These are phyloP conservation scores for Notodonta ziczac DNA, from an alignment of 2,888 invertebrate genomes.

Conservation along the genomic window DNA sequence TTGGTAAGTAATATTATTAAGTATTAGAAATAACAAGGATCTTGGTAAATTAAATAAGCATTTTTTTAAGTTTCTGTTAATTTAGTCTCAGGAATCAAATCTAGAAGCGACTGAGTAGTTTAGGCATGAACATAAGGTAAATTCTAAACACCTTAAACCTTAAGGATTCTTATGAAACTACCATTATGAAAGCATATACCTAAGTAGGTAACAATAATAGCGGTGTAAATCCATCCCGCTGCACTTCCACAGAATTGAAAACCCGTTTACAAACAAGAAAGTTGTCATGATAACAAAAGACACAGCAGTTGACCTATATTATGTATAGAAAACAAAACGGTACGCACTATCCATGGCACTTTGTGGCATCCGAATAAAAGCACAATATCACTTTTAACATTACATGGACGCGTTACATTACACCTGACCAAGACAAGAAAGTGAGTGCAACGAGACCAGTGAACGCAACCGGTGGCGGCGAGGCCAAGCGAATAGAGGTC, in stretches of 20 bases:
- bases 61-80: too few relatives aligned
- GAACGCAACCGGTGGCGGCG: conserved; percentile 76
- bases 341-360: conserved; percentile 27
- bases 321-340: conserved; percentile 16
- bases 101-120: too few relatives aligned
- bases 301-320: conserved; percentile 20
- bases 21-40: too few relatives aligned
- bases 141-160: too few relatives aligned
- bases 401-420: conserved; percentile 71
- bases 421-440: conserved; percentile 82
- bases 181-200: background rate
- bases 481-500: conserved; percentile 76
- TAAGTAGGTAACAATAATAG: background rate
- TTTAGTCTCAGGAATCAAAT: too few relatives aligned
- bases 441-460: conserved; percentile 77
- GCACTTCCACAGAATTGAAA: background rate
- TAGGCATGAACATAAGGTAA: too few relatives aligned
- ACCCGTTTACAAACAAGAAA: background rate
- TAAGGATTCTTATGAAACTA: too few relatives aligned
- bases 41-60: too few relatives aligned
- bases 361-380: conserved; percentile 44
- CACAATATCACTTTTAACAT: conserved; percentile 60
- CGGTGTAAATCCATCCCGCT: background rate
- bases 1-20: background rate
- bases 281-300: conserved; percentile 12